These are phyloP conservation scores for Dicaeum eximium DNA, from an alignment of 2,113 vertebrate species.

Conservation along the genomic window DNA sequence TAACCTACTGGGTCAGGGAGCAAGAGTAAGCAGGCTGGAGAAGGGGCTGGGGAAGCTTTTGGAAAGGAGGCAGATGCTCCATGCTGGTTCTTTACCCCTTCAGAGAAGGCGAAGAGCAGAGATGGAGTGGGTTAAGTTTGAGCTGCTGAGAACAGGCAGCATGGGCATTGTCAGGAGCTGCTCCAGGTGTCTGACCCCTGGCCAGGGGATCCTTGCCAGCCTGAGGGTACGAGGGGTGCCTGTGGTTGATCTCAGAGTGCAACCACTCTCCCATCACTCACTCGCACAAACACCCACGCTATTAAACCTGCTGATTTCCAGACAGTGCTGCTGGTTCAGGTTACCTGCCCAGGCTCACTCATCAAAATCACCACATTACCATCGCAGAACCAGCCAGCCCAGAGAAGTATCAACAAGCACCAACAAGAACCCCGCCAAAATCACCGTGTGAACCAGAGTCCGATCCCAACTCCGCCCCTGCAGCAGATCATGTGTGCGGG, in stretches of 20 bases:
- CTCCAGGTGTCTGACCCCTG: not conserved
- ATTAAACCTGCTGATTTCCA: conserved; percentile 22
- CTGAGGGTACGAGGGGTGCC: rapidly evolving
- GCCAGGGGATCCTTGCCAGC: not conserved
- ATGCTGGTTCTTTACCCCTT: not conserved
- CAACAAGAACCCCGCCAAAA: conserved; percentile 63
- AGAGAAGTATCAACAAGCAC: conserved; percentile 60
- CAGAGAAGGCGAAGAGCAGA: not conserved
- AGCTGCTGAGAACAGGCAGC: not conserved
- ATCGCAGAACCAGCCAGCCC: conserved; percentile 34
- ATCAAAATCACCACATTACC: conserved; percentile 38
- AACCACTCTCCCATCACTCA: conserved; percentile 5
- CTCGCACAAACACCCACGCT: not conserved
- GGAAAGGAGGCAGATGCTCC: not conserved
- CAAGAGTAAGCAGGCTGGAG: not conserved
- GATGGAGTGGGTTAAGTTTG: not conserved
- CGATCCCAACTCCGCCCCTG: conserved; percentile 31
- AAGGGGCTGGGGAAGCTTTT: not conserved
- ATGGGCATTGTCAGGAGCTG: not conserved
- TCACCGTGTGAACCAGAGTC: conserved; percentile 61
- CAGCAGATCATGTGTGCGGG: conserved; percentile 42
- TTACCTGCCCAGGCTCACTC: conserved; percentile 33
- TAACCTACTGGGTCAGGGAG: not conserved
- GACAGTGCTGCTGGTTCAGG: conserved; percentile 38
- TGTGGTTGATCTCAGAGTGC: not conserved